These are phyloP conservation scores for Piezodorus guildinii DNA, from an alignment of 1,140 invertebrate species.

Conservation along the genomic window DNA sequence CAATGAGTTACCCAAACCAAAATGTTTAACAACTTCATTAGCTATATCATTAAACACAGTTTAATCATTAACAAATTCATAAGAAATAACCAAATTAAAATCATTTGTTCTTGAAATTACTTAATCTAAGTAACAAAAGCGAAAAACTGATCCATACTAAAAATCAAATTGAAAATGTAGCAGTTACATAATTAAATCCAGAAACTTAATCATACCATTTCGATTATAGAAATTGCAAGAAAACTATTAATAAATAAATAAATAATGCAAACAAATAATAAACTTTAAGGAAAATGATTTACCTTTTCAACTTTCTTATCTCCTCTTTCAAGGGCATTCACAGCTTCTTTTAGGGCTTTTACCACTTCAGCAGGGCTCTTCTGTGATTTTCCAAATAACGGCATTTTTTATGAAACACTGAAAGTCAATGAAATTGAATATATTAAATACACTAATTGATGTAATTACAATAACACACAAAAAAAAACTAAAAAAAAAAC, in stretches of 20 bases:
- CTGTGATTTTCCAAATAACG: slow-evolving; percentile 93
- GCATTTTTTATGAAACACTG: slow-evolving; percentile 46
- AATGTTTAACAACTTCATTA: too few species aligned
- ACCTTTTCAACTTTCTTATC: slow-evolving; percentile 94
- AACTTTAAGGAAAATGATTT: slow-evolving; percentile 24
- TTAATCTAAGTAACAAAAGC: too few species aligned
- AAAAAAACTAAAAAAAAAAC: background rate
- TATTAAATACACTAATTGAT: background rate
- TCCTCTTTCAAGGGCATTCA: slow-evolving; percentile 77
- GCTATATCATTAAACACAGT: too few species aligned
- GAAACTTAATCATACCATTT: background rate
- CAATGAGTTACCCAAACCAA: too few species aligned
- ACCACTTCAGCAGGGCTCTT: slow-evolving; percentile 92
- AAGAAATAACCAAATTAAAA: too few species aligned
- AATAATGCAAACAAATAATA: too few species aligned
- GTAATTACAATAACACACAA: background rate
- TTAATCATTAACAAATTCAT: too few species aligned
- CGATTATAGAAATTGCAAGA: too few species aligned
- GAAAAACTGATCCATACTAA: too few species aligned
- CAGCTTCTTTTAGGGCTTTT: slow-evolving; percentile 89
- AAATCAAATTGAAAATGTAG: too few species aligned
- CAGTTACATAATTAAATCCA: background rate
- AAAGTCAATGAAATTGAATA: background rate
- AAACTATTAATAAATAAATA: too few species aligned
- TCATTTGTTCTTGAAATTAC: too few species aligned